A percentile compares a stretch with the other conserved stretches of the same genome.
Conservation (phyloP, 2,888 invertebrate genomes). For the Monopis laevigella region DNA sequence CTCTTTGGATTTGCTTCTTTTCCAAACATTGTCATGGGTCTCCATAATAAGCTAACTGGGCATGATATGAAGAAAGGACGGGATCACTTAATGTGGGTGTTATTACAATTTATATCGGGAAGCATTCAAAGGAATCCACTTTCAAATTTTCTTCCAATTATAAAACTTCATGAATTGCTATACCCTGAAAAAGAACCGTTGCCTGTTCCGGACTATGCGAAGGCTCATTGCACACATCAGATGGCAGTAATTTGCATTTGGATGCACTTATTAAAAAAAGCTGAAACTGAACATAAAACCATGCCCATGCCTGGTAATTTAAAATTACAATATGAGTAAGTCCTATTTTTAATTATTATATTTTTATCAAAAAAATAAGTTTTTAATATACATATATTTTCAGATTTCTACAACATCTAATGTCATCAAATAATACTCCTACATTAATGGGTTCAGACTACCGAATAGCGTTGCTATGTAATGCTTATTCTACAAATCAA, state of each 20-base stretch:
- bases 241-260: conserved; percentile 97
- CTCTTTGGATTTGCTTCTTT: conserved; percentile 94
- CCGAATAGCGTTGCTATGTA: conserved; percentile 90
- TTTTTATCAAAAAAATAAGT: neutral
- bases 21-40: conserved; percentile 88
- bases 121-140: conserved; percentile 94
- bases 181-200: conserved; percentile 93
- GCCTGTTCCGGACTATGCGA: conserved; percentile 88
- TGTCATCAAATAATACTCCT: conserved; percentile 75
- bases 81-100: conserved; percentile 99
- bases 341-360: conserved; percentile 19
- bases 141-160: conserved; percentile 87
- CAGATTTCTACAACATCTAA: conserved; percentile 87
- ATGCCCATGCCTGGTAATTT: conserved; percentile 84
- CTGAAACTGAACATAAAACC: conserved; percentile 84
- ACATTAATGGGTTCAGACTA: conserved; percentile 86
- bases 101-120: conserved; percentile 96
- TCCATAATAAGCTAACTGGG: conserved; percentile 84
- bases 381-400: conserved; percentile 24
- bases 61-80: conserved; percentile 88
- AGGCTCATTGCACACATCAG: conserved; percentile 86
- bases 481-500: conserved; percentile 94
- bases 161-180: conserved; percentile 89
- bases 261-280: conserved; percentile 95
- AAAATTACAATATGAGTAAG: conserved; percentile 84